Conservation (phyloP, 2,797 vertebrate genomes). For the Oceanodroma leucorhoa region DNA sequence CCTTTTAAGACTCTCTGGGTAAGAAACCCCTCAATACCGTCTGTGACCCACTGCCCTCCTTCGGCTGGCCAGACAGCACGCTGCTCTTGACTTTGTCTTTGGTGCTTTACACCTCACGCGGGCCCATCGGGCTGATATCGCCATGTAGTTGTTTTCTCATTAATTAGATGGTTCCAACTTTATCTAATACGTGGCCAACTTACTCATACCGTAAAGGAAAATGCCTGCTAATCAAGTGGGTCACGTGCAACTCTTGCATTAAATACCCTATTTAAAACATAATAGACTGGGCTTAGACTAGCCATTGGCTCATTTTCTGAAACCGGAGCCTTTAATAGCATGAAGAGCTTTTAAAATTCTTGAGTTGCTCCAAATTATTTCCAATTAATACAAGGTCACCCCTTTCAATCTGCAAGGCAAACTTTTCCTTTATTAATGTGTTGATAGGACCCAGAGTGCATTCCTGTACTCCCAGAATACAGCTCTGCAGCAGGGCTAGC, state of each 20-base stretch:
- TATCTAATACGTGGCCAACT: constrained; percentile 55
- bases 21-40: neutral
- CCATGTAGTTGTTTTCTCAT: constrained; percentile 68
- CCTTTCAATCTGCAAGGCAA: constrained; percentile 83
- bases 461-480: constrained; percentile 74
- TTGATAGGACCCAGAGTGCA: constrained; percentile 83
- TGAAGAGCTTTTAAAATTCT: constrained; percentile 75
- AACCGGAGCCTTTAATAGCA: constrained; percentile 76
- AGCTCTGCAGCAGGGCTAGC: constrained; percentile 79
- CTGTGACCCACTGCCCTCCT: neutral
- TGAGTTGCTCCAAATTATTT: constrained; percentile 91
- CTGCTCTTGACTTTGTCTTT: neutral
- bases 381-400: constrained; percentile 93
- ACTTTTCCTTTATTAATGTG: constrained; percentile 80
- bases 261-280: constrained; percentile 44
- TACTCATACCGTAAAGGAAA: constrained; percentile 52
- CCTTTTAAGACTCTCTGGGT: neutral
- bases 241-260: constrained; percentile 44
- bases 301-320: constrained; percentile 76
- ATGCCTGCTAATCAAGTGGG: constrained; percentile 59
- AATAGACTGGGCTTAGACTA: constrained; percentile 57
- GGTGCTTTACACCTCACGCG: accelerated
- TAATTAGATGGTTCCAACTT: constrained; percentile 62
- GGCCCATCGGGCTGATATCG: neutral
- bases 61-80: neutral